These are phyloP conservation scores for Drosophila setosimentum DNA, from an alignment of 2,888 invertebrate genomes.

Conservation along the genomic window DNA sequence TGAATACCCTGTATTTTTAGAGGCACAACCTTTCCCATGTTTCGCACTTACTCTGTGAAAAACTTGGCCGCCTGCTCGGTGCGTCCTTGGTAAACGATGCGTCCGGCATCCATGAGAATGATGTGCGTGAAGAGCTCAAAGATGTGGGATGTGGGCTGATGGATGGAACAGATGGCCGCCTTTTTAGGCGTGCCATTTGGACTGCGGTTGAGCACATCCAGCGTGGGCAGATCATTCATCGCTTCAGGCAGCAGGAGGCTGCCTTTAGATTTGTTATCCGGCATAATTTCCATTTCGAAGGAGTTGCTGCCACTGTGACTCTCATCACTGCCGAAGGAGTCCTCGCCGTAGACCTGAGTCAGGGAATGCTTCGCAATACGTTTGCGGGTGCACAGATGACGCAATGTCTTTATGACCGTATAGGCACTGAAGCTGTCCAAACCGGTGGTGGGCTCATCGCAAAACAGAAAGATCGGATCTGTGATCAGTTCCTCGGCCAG, in stretches of 20 bases:
- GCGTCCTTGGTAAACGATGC: conserved; percentile 92
- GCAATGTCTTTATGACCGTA: conserved; percentile 90
- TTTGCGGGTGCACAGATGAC: conserved; percentile 87
- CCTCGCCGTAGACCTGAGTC: conserved; percentile 78
- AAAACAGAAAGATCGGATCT: conserved; percentile 95
- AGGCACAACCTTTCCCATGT: background rate
- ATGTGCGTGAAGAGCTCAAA: conserved; percentile 93
- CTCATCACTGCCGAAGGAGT: conserved; percentile 67
- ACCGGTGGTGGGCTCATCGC: conserved; percentile 97
- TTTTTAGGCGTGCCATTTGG: conserved; percentile 85
- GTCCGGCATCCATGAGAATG: conserved; percentile 91
- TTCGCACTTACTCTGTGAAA: conserved; percentile 88
- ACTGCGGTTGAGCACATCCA: conserved; percentile 71
- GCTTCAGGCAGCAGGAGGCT: conserved; percentile 58
- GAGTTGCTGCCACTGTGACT: conserved; percentile 64
- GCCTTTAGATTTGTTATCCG: conserved; percentile 46
- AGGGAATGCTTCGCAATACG: conserved; percentile 71
- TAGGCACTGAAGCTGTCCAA: conserved; percentile 95
- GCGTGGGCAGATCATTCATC: conserved; percentile 66
- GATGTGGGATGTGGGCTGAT: conserved; percentile 95
- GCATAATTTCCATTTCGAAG: conserved; percentile 81
- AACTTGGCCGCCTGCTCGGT: conserved; percentile 89
- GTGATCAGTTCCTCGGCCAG: conserved; percentile 95
- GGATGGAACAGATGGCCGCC: conserved; percentile 94
- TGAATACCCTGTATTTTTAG: background rate